phyloP scores from a whole-genome alignment of 2,888 invertebrate species.

The Ceriagrion tenellum region DNA sequence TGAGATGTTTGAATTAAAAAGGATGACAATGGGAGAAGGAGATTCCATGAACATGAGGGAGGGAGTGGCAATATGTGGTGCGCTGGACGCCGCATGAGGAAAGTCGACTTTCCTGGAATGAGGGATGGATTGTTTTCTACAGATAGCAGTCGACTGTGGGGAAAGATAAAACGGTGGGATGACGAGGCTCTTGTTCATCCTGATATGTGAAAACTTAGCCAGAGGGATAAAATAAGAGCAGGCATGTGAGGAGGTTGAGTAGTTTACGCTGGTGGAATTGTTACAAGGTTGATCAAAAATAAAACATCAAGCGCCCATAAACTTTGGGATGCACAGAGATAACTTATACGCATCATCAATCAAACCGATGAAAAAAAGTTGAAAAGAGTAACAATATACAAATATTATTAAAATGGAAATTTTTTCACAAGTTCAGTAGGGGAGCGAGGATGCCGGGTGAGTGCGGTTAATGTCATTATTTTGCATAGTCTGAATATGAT shows the following conservation, averaged over 20 bases:
- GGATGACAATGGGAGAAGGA: neutral
- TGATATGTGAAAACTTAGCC: neutral
- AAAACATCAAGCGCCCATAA: neutral
- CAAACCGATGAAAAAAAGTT: neutral
- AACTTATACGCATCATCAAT: neutral
- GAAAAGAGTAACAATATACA: neutral
- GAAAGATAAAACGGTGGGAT: neutral
- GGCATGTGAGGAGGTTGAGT: neutral
- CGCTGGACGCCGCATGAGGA: neutral
- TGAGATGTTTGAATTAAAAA: neutral
- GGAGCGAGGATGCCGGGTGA: neutral
- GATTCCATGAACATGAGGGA: neutral
- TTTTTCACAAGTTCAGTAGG: neutral
- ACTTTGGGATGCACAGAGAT: neutral
- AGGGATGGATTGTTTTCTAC: neutral
- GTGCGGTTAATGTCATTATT: neutral
- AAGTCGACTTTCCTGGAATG: neutral
- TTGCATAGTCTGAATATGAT: too few relatives aligned
- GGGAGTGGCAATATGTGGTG: neutral
- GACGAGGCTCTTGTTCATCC: neutral
- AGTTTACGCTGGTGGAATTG: neutral
- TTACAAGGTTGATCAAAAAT: neutral
- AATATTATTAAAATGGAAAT: slow-evolving; percentile 4
- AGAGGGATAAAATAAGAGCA: neutral
- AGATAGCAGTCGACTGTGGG: neutral